A percentile compares a stretch with the other conserved stretches of the same genome.
Evolutionary conservation across 1,140 invertebrate genomes (phyloP).

Genomic region (Drosophila sturtevanti): DNA sequence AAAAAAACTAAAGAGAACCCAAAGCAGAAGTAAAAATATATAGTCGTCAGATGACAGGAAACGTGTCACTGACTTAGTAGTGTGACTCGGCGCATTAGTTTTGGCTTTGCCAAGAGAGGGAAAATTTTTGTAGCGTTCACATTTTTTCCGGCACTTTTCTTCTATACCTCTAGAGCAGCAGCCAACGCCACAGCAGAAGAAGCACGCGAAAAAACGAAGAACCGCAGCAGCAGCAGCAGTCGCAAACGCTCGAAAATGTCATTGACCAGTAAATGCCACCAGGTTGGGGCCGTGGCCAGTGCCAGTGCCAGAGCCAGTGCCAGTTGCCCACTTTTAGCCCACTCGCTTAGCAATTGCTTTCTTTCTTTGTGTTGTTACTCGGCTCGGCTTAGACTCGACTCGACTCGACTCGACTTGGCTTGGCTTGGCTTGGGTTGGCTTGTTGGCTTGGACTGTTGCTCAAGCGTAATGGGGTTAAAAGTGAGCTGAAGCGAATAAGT

Average conservation of each 20-base stretch:
- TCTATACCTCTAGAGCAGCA: slow-evolving; percentile 35
- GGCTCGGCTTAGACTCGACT: neutral
- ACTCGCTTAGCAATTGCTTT: slow-evolving; percentile 61
- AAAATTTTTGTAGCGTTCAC: slow-evolving; percentile 55
- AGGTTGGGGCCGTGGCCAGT: slow-evolving; percentile 25
- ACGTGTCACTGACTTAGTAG: slow-evolving; percentile 59
- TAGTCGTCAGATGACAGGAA: slow-evolving; percentile 55
- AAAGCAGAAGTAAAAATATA: slow-evolving; percentile 10
- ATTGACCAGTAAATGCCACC: slow-evolving; percentile 77
- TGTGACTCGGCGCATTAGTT: slow-evolving; percentile 66
- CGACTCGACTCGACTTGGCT: slow-evolving; percentile 6
- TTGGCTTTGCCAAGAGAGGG: slow-evolving; percentile 33
- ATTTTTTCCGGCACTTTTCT: slow-evolving; percentile 70
- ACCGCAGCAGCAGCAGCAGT: slow-evolving; percentile 11
- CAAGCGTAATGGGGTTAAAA: slow-evolving; percentile 80
- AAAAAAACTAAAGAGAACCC: slow-evolving; percentile 15
- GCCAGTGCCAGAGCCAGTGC: slow-evolving; percentile 43
- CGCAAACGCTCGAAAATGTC: slow-evolving; percentile 67
- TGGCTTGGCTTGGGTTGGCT: slow-evolving; percentile 21
- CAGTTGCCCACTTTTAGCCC: slow-evolving; percentile 70
- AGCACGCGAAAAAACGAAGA: neutral
- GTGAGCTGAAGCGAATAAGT: slow-evolving; percentile 75
- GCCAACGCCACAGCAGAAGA: too few relatives aligned
- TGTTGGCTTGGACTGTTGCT: slow-evolving; percentile 56
- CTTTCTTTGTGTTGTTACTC: slow-evolving; percentile 57